Base-by-base conservation (phyloP, 2,888 invertebrate genomes). In the Euzophera pinguis region DNA sequence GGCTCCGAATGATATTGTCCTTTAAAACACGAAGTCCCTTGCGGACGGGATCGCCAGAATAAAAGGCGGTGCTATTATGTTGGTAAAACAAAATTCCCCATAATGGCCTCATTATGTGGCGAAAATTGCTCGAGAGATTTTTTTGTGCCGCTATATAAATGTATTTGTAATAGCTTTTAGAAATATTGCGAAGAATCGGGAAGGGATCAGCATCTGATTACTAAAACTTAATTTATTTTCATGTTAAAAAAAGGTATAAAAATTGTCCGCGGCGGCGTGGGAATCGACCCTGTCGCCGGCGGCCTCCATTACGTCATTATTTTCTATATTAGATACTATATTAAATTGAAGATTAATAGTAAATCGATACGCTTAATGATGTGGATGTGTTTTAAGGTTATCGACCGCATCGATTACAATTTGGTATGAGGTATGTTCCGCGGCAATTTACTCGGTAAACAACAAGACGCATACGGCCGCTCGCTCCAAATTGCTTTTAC, bases 141-240 rank as follows among this genome's bases (percentile, higher is more conserved):
- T 22, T 90, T 90, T 89, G 86, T 86, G 84, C 72, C 77, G 82
- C 80, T 76, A 84, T 88, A 89, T 89, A 88, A 89, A 89, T 88
- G 89, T 89, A 88, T 90, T 89, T 89, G 90, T 88, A 88, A 88
- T 88, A 89, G 89, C 87, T 88, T 89, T 86, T 88, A 89, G 88
- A 89, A 83, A 89, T 88, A 90, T 88, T 86, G 89, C 89, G 73
- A 88, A 81, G 88, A 77, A 86, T 74, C 85, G 80, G 84, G 81
- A 75, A 84, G 80, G 72, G 81, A 75, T 81, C 79, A 78, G 78
- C 79, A 82, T 81, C 87, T 87, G 86, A 87, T 88, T 81, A 88
- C 86, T 82, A 65, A 90, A 90, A 87, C 82, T 87, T 88, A 89
- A 90, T 90, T 90, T 89, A 87, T 87, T 88, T 90, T 87, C 75